Conservation (phyloP, 2,888 invertebrate genomes). For the Xiphydria camelus region DNA sequence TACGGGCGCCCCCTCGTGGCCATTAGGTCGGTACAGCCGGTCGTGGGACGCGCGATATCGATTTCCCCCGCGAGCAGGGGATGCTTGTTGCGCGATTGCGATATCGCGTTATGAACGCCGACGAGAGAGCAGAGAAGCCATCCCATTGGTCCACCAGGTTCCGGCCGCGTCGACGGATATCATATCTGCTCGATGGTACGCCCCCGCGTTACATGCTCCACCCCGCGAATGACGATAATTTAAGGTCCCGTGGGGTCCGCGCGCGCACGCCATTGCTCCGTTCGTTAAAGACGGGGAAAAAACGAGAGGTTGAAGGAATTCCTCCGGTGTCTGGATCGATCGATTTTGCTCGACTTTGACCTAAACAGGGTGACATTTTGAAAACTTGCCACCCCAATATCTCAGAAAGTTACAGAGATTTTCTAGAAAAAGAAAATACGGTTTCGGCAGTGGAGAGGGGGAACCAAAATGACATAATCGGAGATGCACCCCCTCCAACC, state of each 20-base stretch:
- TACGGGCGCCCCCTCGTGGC: constrained; percentile 2
- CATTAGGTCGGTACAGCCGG: constrained; percentile 9
- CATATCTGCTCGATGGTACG: constrained; percentile 50
- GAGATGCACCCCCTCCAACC: too few relatives aligned
- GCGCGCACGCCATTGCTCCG: too few relatives aligned
- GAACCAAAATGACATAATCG: too few relatives aligned
- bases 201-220: constrained; percentile 48
- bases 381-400: too few relatives aligned
- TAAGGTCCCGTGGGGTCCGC: constrained; percentile 23
- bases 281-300: too few relatives aligned
- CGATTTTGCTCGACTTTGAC: too few relatives aligned
- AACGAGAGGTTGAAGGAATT: too few relatives aligned
- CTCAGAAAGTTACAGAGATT: too few relatives aligned
- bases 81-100: constrained; percentile 28
- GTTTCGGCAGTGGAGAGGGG: too few relatives aligned
- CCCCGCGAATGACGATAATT: constrained; percentile 43
- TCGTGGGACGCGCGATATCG: constrained; percentile 3
- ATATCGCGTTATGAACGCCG: constrained; percentile 30
- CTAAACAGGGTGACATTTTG: too few relatives aligned
- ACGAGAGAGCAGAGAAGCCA: constrained; percentile 19
- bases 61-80: constrained; percentile 11
- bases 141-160: constrained; percentile 36
- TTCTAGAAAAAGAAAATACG: too few relatives aligned
- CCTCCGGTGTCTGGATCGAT: too few relatives aligned
- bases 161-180: constrained; percentile 40